Conservation (phyloP, 1,140 invertebrate species). For the Nasonia vitripennis region DNA sequence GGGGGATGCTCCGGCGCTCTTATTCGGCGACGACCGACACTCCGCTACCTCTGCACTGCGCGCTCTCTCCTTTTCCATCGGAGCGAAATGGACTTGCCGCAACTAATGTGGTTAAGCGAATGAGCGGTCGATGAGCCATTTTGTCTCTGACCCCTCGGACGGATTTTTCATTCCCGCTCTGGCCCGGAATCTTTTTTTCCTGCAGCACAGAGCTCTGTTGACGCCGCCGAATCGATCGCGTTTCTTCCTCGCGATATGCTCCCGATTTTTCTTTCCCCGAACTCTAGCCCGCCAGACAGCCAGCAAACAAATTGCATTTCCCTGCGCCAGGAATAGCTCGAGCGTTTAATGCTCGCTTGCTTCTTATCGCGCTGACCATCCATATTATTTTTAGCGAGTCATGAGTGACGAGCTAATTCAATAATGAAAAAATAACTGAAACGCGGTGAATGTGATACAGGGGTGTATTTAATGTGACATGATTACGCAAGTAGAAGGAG, state of each 20-base stretch:
- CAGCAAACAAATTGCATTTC: not conserved
- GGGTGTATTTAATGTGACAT: no score
- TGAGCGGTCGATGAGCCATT: not conserved
- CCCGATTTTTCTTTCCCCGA: not conserved
- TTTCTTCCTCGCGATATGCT: not conserved
- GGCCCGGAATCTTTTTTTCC: no score
- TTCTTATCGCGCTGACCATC: not conserved
- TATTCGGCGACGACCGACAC: not conserved
- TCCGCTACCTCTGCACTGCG: no score
- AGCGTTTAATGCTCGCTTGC: not conserved
- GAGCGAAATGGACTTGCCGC: not conserved
- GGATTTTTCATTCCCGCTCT: not conserved
- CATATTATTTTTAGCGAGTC: no score
- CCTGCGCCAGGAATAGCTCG: not conserved
- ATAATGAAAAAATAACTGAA: no score
- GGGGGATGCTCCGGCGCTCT: not conserved
- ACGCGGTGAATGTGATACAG: no score
- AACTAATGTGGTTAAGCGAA: conserved; percentile 1
- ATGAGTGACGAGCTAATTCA: no score
- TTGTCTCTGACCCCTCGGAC: not conserved
- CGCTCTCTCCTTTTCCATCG: not conserved
- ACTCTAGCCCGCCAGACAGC: not conserved
- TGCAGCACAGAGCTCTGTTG: not conserved
- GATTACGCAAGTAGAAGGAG: no score
- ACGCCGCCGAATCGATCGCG: not conserved